Evolutionary conservation across 1,140 invertebrate genomes (phyloP).

Genomic region (Drosophila malerkotliana): DNA sequence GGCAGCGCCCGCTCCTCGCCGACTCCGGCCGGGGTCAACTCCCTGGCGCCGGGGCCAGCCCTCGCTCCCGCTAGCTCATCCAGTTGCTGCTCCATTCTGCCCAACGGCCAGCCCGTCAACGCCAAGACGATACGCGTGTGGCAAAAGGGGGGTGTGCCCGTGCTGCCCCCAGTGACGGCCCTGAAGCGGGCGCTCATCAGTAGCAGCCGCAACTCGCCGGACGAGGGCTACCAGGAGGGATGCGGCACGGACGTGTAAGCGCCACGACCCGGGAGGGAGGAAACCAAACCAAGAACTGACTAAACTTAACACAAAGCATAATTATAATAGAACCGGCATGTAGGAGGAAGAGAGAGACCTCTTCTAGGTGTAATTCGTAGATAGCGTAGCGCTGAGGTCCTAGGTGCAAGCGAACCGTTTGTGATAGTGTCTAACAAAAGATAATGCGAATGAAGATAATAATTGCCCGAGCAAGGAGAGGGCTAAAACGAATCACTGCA

Average conservation of each 20-base stretch:
- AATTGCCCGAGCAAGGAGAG: slow-evolving; percentile 50
- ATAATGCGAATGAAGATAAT: slow-evolving; percentile 76
- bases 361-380: slow-evolving; percentile 33
- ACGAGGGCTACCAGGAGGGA: slow-evolving; percentile 96
- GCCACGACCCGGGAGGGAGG: too few relatives aligned
- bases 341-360: neutral
- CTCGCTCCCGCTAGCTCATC: slow-evolving; percentile 18
- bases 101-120: slow-evolving; percentile 84
- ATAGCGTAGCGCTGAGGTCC: slow-evolving; percentile 43
- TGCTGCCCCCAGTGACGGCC: slow-evolving; percentile 91
- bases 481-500: slow-evolving; percentile 48
- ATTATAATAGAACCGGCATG: slow-evolving; percentile 16
- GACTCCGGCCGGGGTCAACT: slow-evolving; percentile 21
- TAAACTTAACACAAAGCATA: slow-evolving; percentile 61
- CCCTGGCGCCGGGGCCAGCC: slow-evolving; percentile 11
- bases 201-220: slow-evolving; percentile 92
- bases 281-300: slow-evolving; percentile 64
- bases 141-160: slow-evolving; percentile 92
- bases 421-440: slow-evolving; percentile 83
- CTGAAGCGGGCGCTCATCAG: slow-evolving; percentile 91
- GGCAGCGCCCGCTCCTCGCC: slow-evolving; percentile 59
- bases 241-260: slow-evolving; percentile 94
- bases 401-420: slow-evolving; percentile 72
- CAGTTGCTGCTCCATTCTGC: slow-evolving; percentile 72
- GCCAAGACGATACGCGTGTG: slow-evolving; percentile 92